Percentiles rank a stretch among this genome's conserved stretches.
These are phyloP conservation scores for Caprella mutica DNA, from an alignment of 2,888 invertebrate genomes.

Conservation along the genomic window DNA sequence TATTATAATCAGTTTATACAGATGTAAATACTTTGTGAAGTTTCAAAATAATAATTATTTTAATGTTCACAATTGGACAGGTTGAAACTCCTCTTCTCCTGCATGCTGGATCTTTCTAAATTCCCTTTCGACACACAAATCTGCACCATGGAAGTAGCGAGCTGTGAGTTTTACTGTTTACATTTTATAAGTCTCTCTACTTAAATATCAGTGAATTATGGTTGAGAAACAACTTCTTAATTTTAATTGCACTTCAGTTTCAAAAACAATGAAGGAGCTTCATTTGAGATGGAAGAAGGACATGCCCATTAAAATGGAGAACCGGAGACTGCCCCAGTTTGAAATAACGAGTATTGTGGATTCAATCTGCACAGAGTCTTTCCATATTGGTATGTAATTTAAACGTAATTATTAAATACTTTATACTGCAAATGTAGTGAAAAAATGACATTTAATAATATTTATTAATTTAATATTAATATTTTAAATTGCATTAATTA, in stretches of 20 bases:
- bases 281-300: constrained; percentile 36
- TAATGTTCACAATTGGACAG: constrained; percentile 38
- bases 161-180: no score
- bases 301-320: constrained; percentile 37
- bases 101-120: constrained; percentile 49
- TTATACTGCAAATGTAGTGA: no score
- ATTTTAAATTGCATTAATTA: no score
- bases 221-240: neutral
- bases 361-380: constrained; percentile 41
- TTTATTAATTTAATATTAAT: no score
- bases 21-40: no score
- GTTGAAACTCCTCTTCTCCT: constrained; percentile 47
- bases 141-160: constrained; percentile 47
- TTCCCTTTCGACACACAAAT: constrained; percentile 47
- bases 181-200: no score
- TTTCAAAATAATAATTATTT: neutral
- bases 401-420: no score
- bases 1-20: no score
- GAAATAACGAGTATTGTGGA: constrained; percentile 39
- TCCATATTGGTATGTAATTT: constrained; percentile 25
- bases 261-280: constrained; percentile 38
- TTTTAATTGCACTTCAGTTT: constrained; percentile 20
- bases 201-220: no score
- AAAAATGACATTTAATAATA: no score
- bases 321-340: constrained; percentile 38